Base-by-base conservation (phyloP, 1,140 invertebrate genomes). In the Agrilus planipennis region DNA sequence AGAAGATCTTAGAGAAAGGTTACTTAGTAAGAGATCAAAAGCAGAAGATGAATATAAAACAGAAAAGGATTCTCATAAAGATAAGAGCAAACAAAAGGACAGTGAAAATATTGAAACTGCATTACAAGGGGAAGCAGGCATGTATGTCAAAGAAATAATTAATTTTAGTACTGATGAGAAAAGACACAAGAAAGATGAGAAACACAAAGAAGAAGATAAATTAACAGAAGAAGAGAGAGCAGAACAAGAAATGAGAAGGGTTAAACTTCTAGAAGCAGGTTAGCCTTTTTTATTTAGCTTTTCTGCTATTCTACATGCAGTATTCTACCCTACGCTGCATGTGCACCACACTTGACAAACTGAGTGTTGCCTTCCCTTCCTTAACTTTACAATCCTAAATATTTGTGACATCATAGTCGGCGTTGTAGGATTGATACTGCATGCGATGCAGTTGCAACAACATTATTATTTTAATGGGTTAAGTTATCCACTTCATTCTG, bases 1-100 rank as follows among this genome's bases (percentile, higher is more conserved):
- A 36, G 78, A 84, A 56, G 81, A 85, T 65, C 65, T 85, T 50
- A 70, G 82, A 49, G 79, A 79, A 52, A 69, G 81, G 22, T 67
- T 77, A 50, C 51, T 78, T 3, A 77, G 70, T 50, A 78, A 79
- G 62, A 64, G 73, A 21, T 58, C 71, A 62, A 64, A 66, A 59
- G 72, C 66, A 41, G 53, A 67, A 51, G 73, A 68, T 54, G 57
- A 67, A 38, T 70, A 68, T 42, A 59, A 58, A 15, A 65, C 71
- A 23, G 69, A 71, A 37, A 68, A 65, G 27, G 71, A 67, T 51
- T 61, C 61, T 52, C 49, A 45, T 42, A 58, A 36, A 52, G 63
- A 60, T 38, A 70, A 57, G 52, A 15, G 28, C 51, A 44, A 62
- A 61, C 51, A 47, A 39, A 57, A 49, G 41, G 45, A 60, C 27